Conservation (phyloP, 2,113 vertebrate species). For the Nycticorax nycticorax region DNA sequence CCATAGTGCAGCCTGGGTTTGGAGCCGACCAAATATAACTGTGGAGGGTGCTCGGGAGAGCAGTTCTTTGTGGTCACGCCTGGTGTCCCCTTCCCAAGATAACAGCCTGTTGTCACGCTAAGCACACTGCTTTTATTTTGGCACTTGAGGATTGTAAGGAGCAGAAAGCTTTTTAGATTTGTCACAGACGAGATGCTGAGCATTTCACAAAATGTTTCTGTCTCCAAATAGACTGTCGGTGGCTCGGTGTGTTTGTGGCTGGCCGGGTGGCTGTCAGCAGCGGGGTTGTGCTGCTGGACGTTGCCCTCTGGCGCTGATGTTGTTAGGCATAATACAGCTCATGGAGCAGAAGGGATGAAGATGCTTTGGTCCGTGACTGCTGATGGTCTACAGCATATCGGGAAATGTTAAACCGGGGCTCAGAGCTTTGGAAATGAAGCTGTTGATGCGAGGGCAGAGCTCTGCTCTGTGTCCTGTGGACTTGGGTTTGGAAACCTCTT, state of each 20-base stretch:
- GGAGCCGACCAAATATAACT: neutral
- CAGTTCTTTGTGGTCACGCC: neutral
- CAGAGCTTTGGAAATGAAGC: too few species aligned
- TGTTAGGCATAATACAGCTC: too few species aligned
- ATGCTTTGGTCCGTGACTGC: too few species aligned
- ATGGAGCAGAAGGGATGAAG: too few species aligned
- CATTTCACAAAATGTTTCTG: conserved; percentile 27
- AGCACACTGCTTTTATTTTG: conserved; percentile 35
- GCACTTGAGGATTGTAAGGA: neutral
- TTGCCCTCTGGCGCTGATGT: too few species aligned
- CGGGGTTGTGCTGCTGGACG: conserved; percentile 44
- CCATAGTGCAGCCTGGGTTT: neutral
- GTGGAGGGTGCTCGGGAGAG: neutral
- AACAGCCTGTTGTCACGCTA: conserved; percentile 11
- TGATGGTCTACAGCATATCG: too few species aligned
- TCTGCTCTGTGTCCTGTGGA: neutral
- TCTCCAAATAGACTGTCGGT: conserved; percentile 39
- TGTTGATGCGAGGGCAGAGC: too few species aligned
- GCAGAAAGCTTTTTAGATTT: conserved; percentile 13
- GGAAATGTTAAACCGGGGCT: too few species aligned
- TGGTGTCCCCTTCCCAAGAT: conserved; percentile 21
- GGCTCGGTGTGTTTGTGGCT: conserved; percentile 40
- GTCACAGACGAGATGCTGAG: conserved; percentile 51
- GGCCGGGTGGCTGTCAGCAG: conserved; percentile 38
- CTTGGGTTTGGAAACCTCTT: neutral